Base-by-base conservation (phyloP, 2,797 vertebrate species). In the Ctenochaetus hawaiiensis region DNA sequence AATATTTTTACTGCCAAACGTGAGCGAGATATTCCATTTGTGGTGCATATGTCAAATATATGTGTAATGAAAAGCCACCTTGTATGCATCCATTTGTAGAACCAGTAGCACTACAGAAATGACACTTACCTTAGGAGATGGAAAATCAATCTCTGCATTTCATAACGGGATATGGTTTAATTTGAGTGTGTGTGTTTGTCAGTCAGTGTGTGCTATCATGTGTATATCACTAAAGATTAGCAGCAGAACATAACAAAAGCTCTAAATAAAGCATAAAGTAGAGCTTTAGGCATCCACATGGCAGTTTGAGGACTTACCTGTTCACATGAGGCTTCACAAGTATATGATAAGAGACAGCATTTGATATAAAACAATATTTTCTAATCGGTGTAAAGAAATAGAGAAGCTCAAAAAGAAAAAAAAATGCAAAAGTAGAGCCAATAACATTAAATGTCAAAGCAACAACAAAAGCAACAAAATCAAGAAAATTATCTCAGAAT, bases 41-140 rank as follows among this genome's bases (percentile, higher is more conserved):
- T 3, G 51, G 10, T 26, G 48, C 41, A 14, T 34, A 58, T 67
- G 45, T 75, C 54, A 65, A 45, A 45, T 70, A 22, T 49, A 23
- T 51, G 26, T 73, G 41, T 43, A 44, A 67, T 62, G 22, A 80
- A 67, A 80, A 72, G 30, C 22, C 26, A 61, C 39, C 44, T 53
- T 71, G n/a, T 69, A 49, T 58, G 56, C 57, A 75, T 78, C 72
- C 39, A 49, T 67, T 75, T 67, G 57, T 62, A 63, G 65, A 80
- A 65, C 13, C 64, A 72, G 7, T 17, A 70, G 17, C n/a, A 67
- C 4, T 44, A 57, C 57, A 47, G 51, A 82, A 82, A 83, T 74
- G 68, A 68, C 84, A 95, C 94, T 92, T 94, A 95, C 94, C 94
- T 94, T 87, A 43, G 62, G 18, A 51, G 65, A 85, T 69, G 53